Percentiles rank a stretch among this genome's conserved stretches.
Conservation (phyloP, 1,140 invertebrate species). For the Bombyx mandarina region DNA sequence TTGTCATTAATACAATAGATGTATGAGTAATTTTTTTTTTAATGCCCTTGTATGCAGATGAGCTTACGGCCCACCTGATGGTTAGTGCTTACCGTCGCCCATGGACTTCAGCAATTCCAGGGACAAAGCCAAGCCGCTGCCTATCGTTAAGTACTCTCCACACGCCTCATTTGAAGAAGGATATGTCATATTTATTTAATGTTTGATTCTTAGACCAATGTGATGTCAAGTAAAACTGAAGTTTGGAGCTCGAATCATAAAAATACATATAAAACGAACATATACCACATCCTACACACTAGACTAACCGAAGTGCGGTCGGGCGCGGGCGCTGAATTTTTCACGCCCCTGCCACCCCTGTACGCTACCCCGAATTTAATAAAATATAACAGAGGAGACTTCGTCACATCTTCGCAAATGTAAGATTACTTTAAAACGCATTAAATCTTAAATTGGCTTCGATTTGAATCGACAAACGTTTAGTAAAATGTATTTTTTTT, state of each 20-base stretch:
- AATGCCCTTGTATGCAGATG: too few species aligned
- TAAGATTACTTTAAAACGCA: constrained; percentile 20
- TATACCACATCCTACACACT: constrained; percentile 31
- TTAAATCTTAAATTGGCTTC: constrained; percentile 1
- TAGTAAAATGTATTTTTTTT: not conserved
- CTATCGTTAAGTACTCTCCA: too few species aligned
- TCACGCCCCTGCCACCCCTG: constrained; percentile 30
- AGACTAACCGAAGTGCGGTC: constrained; percentile 26
- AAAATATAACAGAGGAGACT: constrained; percentile 58
- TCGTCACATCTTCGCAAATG: constrained; percentile 48
- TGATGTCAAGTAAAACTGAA: too few species aligned
- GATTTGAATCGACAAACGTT: not conserved
- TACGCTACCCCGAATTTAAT: constrained; percentile 35
- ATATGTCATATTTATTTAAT: too few species aligned
- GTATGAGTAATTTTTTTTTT: too few species aligned
- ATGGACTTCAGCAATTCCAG: too few species aligned
- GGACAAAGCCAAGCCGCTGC: too few species aligned
- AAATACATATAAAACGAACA: constrained; percentile 18
- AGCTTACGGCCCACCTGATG: too few species aligned
- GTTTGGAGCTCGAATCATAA: constrained; percentile 3
- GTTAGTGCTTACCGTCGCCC: too few species aligned
- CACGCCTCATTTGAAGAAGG: too few species aligned
- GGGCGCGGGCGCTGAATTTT: constrained; percentile 44
- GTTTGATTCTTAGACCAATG: too few species aligned
- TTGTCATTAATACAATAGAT: too few species aligned